Evolutionary conservation across 2,888 invertebrate species (phyloP), one percentile per base, ranked within the genome.

Genomic region (Phasia obesa): DNA sequence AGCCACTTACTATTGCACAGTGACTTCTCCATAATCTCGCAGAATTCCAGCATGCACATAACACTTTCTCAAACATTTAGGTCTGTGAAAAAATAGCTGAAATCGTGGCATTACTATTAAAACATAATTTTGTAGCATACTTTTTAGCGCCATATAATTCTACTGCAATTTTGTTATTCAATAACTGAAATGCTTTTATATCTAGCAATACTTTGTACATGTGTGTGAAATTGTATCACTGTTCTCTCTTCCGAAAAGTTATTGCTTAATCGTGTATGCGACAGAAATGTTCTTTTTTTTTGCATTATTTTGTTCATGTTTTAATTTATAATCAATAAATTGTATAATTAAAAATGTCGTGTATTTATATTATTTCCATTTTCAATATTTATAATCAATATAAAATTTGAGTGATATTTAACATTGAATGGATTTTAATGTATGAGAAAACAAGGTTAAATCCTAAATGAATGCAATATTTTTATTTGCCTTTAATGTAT

Each of bases 231-330:
- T n/a, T n/a, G n/a, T n/a, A n/a, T 60, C 13, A 71, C 35, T 64
- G 35, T 51, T 25, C 42, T 19, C 35, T 47, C 31, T 60, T 49
- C 47, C 55, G 7, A 25, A 75, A 57, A 67, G 19, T 60, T 71
- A 82, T 81, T 77, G 81, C 49, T 82, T 82, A 82, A 82, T 82
- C 73, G 57, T 73, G 81, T 51, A 35, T 73, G 78, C 59, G 71
- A 67, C 47, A 57, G 53, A 59, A 47, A 51, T 51, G n/a, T 47
- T 15, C 3, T 38, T 9, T 2, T 35, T 23, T 11, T n/a, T 23
- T 27, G n/a, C 25, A 7, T 21, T 19, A 65, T 1, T 49, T 69
- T 49, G 44, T 42, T 42, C 0, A 13, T 73, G 15, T 62, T 62
- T 73, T 15, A 73, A 53, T 38, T 19, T 57, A 57, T 49, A 65